Evolutionary conservation across 2,113 vertebrate genomes (phyloP).

Genomic region (Ochotona princeps): DNA sequence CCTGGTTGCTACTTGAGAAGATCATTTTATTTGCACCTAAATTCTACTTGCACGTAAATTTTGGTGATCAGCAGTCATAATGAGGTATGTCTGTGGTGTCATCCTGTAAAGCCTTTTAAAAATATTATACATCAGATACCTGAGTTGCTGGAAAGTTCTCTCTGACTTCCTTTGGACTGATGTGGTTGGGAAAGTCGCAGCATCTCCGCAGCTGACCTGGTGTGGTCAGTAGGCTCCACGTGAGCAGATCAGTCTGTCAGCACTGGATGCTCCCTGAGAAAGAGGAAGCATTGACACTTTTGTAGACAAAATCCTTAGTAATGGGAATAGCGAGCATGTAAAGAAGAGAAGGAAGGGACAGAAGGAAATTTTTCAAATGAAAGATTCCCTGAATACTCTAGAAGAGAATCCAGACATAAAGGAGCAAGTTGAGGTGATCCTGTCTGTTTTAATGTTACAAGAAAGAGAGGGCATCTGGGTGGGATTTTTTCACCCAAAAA

Average conservation of each 20-base stretch:
- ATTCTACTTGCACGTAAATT: not conserved
- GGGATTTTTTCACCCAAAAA: not conserved
- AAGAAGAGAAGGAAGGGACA: not conserved
- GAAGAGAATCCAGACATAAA: not conserved
- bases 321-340: not conserved
- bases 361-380: not conserved
- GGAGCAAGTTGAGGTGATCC: not conserved
- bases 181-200: conserved; percentile 36
- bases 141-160: conserved; percentile 19
- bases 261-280: conserved; percentile 30
- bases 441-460: not conserved
- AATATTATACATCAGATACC: conserved; percentile 57
- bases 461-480: not conserved
- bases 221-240: conserved; percentile 40
- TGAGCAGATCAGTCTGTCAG: conserved; percentile 26
- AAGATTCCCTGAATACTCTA: not conserved
- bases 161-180: conserved; percentile 46
- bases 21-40: not conserved
- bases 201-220: conserved; percentile 36
- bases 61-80: conserved; percentile 16
- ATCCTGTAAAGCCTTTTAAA: conserved; percentile 48
- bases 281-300: conserved; percentile 19
- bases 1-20: not conserved
- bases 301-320: conserved; percentile 21
- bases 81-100: not conserved